These are phyloP conservation scores for Cyclargus thomasi DNA, from an alignment of 1,140 invertebrate species.

Conservation along the genomic window DNA sequence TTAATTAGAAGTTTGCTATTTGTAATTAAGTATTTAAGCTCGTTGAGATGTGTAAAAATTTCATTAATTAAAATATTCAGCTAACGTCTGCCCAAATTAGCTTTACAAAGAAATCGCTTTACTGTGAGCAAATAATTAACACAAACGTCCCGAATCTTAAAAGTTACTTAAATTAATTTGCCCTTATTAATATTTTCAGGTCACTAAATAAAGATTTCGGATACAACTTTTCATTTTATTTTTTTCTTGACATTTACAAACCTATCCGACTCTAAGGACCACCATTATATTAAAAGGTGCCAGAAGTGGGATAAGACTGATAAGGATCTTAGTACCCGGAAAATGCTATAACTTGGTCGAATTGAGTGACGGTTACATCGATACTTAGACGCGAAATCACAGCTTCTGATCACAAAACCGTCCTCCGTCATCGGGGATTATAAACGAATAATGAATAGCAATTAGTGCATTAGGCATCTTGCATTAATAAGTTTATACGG, in stretches of 20 bases:
- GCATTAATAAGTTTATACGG: conserved; percentile 68
- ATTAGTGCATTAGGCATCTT: conserved; percentile 63
- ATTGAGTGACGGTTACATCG: not conserved
- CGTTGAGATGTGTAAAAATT: conserved; percentile 13
- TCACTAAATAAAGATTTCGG: not conserved
- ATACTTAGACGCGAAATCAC: not conserved
- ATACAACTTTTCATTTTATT: too few relatives aligned
- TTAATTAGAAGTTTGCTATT: conserved; percentile 11
- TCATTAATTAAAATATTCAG: conserved; percentile 6
- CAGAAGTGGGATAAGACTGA: too few relatives aligned
- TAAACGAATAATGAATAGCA: conserved; percentile 46
- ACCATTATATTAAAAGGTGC: too few relatives aligned
- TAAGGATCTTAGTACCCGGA: too few relatives aligned
- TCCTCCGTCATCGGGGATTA: not conserved
- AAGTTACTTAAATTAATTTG: not conserved
- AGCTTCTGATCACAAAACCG: not conserved
- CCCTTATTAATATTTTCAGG: not conserved
- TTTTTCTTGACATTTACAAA: too few relatives aligned
- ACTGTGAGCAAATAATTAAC: not conserved
- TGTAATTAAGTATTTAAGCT: conserved; percentile 14
- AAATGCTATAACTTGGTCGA: too few relatives aligned
- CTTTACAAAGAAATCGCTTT: not conserved
- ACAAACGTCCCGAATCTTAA: not conserved
- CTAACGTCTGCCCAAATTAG: not conserved
- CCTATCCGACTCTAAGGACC: too few relatives aligned